Percentiles rank a stretch among this genome's conserved stretches.
Evolutionary conservation across 2,797 vertebrate genomes (phyloP).

Genomic region (Enteromius anoplus): DNA sequence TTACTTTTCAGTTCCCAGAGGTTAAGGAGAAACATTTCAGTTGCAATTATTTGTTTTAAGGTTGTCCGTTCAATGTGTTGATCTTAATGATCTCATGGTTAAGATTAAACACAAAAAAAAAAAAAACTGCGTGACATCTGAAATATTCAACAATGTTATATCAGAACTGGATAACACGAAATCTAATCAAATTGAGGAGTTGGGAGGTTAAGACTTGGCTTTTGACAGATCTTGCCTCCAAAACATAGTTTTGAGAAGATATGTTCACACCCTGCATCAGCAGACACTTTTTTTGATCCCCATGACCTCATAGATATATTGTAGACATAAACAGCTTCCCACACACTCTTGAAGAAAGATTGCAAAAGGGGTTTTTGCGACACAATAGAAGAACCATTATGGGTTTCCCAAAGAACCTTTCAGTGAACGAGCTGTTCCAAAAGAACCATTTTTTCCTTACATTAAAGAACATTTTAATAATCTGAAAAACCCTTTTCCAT

Average conservation of each 20-base stretch:
- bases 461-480: not conserved
- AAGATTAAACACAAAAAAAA: not conserved
- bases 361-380: not conserved
- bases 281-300: slow-evolving; percentile 63
- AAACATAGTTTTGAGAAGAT: slow-evolving; percentile 64
- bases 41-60: not conserved
- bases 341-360: not conserved
- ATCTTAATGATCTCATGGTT: not conserved
- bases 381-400: not conserved
- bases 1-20: not conserved
- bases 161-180: not conserved
- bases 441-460: not conserved
- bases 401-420: not conserved
- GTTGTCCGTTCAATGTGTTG: not conserved
- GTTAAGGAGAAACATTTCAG: not conserved
- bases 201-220: not conserved
- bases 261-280: slow-evolving; percentile 60
- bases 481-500: not conserved
- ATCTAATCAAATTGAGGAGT: not conserved
- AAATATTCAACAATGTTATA: not conserved
- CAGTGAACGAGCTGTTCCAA: not conserved
- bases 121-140: not conserved
- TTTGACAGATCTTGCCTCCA: slow-evolving; percentile 31
- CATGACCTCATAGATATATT: slow-evolving; percentile 58
- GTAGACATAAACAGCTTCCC: not conserved